Base-by-base conservation (phyloP, 2,888 invertebrate genomes). In the Panzeria rudis region DNA sequence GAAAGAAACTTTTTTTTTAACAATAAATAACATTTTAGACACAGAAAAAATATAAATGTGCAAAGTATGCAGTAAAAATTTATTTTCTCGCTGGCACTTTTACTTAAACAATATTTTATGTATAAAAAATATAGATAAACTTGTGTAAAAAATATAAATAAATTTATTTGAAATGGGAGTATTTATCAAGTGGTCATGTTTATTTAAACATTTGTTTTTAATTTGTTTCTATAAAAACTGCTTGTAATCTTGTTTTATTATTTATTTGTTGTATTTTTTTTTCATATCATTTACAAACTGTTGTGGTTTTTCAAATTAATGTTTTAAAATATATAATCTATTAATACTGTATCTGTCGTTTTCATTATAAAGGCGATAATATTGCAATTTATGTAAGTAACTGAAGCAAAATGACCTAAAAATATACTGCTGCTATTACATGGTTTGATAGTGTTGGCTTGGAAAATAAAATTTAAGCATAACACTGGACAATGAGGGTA, bases 181-280 rank as follows among this genome's bases (percentile, higher is more conserved):
- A 35, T 56, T 54, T 71, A 69, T 78, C 47, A 29, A 41, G 50
- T 78, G 25, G 50, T 41, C 38, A 69, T 32, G 20, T 59, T 59
- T 59, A 50, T 71, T 38, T 69, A n/a, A 61, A n/a, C 50, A 62
- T 47, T 77, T 59, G n/a, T 50, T 69, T 77, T 59, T 38, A 54
- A 38, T n/a, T 50, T 47, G 17, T 23, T n/a, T n/a, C n/a, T n/a
- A n/a, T n/a, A n/a, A n/a, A n/a, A n/a, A n/a, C n/a, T n/a, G n/a
- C n/a, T n/a, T n/a, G n/a, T n/a, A n/a, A n/a, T n/a, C n/a, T n/a
- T n/a, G n/a, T n/a, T n/a, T n/a, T n/a, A n/a, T n/a, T n/a, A n/a
- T n/a, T n/a, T n/a, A n/a, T n/a, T n/a, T n/a, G n/a, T n/a, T n/a
- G n/a, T n/a, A n/a, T n/a, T n/a, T n/a, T n/a, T n/a, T 32, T 9